Conservation (phyloP, 1,140 invertebrate species). For the Zaprionus gabonicus region DNA sequence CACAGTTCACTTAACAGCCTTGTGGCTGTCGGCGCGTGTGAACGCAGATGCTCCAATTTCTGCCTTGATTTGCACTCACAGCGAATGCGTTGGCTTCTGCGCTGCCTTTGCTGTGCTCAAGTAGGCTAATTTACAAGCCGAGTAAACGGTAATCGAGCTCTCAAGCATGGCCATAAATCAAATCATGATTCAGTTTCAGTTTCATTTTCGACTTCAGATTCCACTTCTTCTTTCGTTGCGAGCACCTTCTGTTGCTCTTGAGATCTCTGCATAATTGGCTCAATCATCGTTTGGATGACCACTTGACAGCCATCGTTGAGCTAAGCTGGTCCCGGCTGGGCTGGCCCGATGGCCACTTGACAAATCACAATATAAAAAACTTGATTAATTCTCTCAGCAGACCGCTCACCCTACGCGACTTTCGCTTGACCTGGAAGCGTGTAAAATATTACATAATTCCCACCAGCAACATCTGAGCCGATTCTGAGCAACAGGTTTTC, state of each 20-base stretch:
- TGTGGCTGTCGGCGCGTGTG: conserved; percentile 71
- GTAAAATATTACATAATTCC: conserved; percentile 68
- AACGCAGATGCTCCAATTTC: conserved; percentile 69
- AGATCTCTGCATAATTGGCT: conserved; percentile 59
- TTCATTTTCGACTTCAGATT: conserved; percentile 33
- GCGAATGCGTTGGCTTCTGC: conserved; percentile 18
- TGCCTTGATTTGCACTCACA: conserved; percentile 60
- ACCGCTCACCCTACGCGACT: conserved; percentile 1
- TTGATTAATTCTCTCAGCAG: conserved; percentile 31
- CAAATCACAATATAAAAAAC: conserved; percentile 34
- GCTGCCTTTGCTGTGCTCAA: conserved; percentile 14
- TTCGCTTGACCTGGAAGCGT: conserved; percentile 37
- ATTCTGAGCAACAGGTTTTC: conserved; percentile 71
- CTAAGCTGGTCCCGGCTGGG: neutral
- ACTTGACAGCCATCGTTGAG: conserved; percentile 29
- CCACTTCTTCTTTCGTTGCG: conserved; percentile 10
- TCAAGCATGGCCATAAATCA: conserved; percentile 69
- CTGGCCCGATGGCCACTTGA: conserved; percentile 16
- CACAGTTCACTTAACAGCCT: conserved; percentile 61
- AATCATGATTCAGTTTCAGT: conserved; percentile 34
- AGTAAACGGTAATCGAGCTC: conserved; percentile 45
- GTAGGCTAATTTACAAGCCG: conserved; percentile 66
- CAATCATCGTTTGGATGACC: conserved; percentile 37
- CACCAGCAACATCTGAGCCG: conserved; percentile 11
- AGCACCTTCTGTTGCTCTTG: conserved; percentile 66